A percentile compares a stretch with the other conserved stretches of the same genome.
Conservation (phyloP, 2,888 invertebrate species). For the Drosophila parthenogenetica region DNA sequence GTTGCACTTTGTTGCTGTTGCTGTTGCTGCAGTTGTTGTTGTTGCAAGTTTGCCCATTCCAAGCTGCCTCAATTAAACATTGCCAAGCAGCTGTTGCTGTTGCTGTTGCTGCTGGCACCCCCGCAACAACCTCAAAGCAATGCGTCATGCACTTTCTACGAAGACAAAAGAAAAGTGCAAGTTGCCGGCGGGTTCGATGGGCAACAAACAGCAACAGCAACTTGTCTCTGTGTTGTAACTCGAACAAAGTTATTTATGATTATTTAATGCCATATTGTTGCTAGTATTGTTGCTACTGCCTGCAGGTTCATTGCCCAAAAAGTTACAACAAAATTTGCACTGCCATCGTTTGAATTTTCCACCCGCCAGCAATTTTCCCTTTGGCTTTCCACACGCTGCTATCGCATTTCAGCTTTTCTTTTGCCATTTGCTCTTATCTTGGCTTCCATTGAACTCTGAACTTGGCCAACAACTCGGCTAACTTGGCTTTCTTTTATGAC, state of each 20-base stretch:
- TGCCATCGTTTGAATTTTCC: slow-evolving; percentile 25
- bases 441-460: slow-evolving; percentile 73
- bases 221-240: slow-evolving; percentile 48
- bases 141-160: slow-evolving; percentile 53
- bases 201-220: slow-evolving; percentile 30
- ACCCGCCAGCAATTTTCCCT: background rate
- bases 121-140: slow-evolving; percentile 21
- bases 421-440: slow-evolving; percentile 28
- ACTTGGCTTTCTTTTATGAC: slow-evolving; percentile 57
- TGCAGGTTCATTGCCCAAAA: slow-evolving; percentile 74
- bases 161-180: slow-evolving; percentile 67
- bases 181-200: slow-evolving; percentile 57
- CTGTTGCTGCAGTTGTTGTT: background rate
- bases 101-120: slow-evolving; percentile 31
- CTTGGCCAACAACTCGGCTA: slow-evolving; percentile 55
- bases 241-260: slow-evolving; percentile 70
- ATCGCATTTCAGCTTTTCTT: slow-evolving; percentile 32
- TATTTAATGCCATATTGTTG: slow-evolving; percentile 70
- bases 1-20: slow-evolving; percentile 16
- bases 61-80: slow-evolving; percentile 49
- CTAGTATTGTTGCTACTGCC: slow-evolving; percentile 20
- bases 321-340: slow-evolving; percentile 44
- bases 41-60: slow-evolving; percentile 20
- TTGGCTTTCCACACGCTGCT: slow-evolving; percentile 46
- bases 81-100: slow-evolving; percentile 32